These are phyloP conservation scores for Netelia fuscicornis DNA, from an alignment of 2,888 invertebrate genomes.

Conservation along the genomic window DNA sequence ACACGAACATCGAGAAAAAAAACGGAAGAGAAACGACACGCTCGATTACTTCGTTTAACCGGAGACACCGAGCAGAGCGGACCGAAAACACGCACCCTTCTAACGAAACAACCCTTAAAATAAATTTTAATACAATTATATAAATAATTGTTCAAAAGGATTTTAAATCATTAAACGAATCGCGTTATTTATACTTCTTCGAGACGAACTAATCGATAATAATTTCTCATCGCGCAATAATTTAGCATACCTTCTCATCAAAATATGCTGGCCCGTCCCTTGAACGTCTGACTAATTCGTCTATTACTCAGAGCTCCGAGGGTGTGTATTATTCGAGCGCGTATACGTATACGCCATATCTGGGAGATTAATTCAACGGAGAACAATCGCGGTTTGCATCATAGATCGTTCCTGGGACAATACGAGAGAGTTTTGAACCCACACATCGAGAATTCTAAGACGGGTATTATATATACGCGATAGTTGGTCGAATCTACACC, in stretches of 20 bases:
- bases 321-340: slow-evolving; percentile 42
- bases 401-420: slow-evolving; percentile 61
- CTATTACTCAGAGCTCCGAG: slow-evolving; percentile 35
- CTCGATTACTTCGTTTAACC: slow-evolving; percentile 20
- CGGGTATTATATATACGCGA: slow-evolving; percentile 38
- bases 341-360: slow-evolving; percentile 5
- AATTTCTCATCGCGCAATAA: background rate
- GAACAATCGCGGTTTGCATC: slow-evolving; percentile 63
- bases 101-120: background rate
- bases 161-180: background rate
- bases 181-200: background rate
- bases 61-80: background rate
- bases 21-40: slow-evolving; percentile 2
- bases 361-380: slow-evolving; percentile 56
- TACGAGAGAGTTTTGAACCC: slow-evolving; percentile 53
- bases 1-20: background rate
- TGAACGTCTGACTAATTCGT: slow-evolving; percentile 39
- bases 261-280: slow-evolving; percentile 1
- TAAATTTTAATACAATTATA: background rate
- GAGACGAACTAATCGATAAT: background rate
- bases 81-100: background rate
- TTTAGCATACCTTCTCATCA: slow-evolving; percentile 10
- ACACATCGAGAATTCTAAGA: slow-evolving; percentile 54
- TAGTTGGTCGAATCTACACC: slow-evolving; percentile 53
- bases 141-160: background rate